A percentile compares a stretch with the other conserved stretches of the same genome.
Conservation (phyloP, 2,797 vertebrate genomes). For the Enteromius trimaculatus region DNA sequence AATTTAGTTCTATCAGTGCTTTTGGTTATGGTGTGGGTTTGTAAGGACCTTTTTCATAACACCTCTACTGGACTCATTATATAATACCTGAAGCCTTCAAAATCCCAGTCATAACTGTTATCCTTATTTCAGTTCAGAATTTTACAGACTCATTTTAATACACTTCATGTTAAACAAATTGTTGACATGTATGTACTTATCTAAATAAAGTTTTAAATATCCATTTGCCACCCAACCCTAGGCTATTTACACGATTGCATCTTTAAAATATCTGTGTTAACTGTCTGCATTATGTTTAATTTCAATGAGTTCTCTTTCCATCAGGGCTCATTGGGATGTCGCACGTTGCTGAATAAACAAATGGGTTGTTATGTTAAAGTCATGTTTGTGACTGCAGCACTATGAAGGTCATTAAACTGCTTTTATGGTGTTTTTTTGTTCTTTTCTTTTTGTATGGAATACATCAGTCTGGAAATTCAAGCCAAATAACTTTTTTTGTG, state of each 20-base stretch:
- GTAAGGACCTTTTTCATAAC: conserved; percentile 3
- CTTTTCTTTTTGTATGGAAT: background rate
- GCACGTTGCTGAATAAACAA: background rate
- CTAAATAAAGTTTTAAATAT: background rate
- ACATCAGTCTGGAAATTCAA: background rate
- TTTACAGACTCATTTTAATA: background rate
- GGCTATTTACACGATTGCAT: background rate
- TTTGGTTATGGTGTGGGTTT: conserved; percentile 7
- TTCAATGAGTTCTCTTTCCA: background rate
- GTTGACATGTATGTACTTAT: background rate
- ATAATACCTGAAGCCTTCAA: conserved; percentile 10
- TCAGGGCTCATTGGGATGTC: background rate
- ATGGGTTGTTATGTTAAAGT: background rate
- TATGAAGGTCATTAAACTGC: background rate
- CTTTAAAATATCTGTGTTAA: background rate
- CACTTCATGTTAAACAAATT: background rate
- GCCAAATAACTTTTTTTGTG: background rate
- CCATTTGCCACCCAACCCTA: background rate
- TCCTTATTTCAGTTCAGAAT: background rate
- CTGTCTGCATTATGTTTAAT: background rate
- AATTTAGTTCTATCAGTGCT: background rate
- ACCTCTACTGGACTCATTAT: conserved; percentile 15
- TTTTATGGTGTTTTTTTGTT: background rate
- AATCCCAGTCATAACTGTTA: conserved; percentile 1
- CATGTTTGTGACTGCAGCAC: background rate